Evolutionary conservation across 1,140 invertebrate species (phyloP).

Genomic region (Colletes gigas): DNA sequence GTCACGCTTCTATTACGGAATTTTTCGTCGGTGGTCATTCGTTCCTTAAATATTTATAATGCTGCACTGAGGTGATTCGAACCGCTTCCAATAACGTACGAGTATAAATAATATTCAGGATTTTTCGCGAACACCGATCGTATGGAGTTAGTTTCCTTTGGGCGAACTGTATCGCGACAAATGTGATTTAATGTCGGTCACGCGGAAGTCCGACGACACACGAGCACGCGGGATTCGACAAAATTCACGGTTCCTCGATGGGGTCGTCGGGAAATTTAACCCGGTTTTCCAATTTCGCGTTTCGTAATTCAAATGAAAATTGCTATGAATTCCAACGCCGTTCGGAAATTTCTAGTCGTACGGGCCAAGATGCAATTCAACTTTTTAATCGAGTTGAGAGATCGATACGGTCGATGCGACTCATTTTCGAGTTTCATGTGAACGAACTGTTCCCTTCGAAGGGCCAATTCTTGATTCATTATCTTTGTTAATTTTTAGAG

Average conservation of each 20-base stretch:
- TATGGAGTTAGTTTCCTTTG: no score
- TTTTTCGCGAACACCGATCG: no score
- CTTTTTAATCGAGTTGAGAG: not conserved
- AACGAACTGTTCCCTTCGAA: not conserved
- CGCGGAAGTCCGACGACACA: not conserved
- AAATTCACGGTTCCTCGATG: not conserved
- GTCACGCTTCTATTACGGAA: not conserved
- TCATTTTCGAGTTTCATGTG: not conserved
- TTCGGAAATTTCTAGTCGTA: not conserved
- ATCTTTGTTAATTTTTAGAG: no score
- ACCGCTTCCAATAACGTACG: no score
- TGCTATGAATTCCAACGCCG: conserved; percentile 10
- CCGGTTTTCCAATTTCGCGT: not conserved
- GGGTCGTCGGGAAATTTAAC: not conserved
- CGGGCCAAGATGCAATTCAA: not conserved
- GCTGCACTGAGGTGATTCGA: no score
- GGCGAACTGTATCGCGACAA: not conserved
- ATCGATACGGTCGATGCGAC: not conserved
- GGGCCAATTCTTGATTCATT: not conserved
- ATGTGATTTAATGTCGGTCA: not conserved
- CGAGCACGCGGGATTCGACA: not conserved
- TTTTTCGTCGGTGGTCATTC: no score
- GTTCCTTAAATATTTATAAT: not conserved
- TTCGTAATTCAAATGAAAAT: not conserved
- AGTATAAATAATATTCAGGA: no score